Conservation (phyloP, 2,113 vertebrate species). For the Anolis carolinensis region DNA sequence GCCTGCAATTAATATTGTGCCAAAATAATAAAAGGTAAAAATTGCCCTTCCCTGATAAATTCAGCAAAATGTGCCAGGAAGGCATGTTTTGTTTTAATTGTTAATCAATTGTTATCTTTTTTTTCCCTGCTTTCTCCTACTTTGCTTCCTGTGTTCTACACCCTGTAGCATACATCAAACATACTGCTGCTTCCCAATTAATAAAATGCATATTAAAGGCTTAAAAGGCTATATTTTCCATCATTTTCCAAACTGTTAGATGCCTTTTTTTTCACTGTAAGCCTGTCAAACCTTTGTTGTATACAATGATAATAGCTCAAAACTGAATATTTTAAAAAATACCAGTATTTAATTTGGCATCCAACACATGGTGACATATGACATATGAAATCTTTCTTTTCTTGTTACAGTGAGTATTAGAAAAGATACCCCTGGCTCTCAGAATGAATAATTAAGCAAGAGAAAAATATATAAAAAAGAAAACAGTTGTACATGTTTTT, state of each 20-base stretch:
- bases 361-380: constrained; percentile 29
- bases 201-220: constrained; percentile 22
- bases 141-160: constrained; percentile 39
- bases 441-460: constrained; percentile 15
- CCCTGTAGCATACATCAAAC: constrained; percentile 11
- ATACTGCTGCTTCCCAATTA: constrained; percentile 24
- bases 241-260: constrained; percentile 11
- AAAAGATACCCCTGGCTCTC: constrained; percentile 11
- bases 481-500: neutral
- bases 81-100: neutral
- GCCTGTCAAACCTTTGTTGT: constrained; percentile 48
- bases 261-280: neutral
- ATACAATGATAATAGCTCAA: constrained; percentile 50
- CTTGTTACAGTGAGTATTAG: constrained; percentile 29
- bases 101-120: constrained; percentile 21
- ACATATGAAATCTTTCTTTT: neutral
- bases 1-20: neutral
- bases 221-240: neutral
- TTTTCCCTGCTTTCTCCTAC: constrained; percentile 42
- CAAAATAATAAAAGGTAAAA: neutral
- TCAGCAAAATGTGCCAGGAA: neutral
- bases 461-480: constrained; percentile 24
- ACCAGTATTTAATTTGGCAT: neutral
- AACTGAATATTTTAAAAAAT: neutral
- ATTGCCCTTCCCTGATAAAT: constrained; percentile 7